These are phyloP conservation scores for Propithecus perrieri DNA, from an alignment of 2,797 vertebrate genomes.

Conservation along the genomic window DNA sequence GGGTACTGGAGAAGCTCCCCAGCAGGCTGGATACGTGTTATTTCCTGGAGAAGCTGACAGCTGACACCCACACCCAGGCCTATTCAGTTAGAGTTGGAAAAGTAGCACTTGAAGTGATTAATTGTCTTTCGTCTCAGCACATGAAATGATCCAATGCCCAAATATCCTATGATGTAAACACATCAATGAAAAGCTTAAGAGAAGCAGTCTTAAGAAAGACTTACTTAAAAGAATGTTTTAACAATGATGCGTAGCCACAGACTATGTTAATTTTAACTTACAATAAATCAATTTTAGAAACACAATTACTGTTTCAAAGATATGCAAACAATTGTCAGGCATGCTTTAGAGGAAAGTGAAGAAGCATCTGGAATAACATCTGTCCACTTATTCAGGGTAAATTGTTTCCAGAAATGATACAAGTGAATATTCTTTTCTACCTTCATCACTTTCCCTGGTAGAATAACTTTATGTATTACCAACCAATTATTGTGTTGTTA, in stretches of 20 bases:
- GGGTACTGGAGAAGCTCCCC: constrained; percentile 71
- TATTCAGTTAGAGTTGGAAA: constrained; percentile 60
- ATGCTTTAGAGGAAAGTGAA: constrained; percentile 55
- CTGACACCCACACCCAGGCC: constrained; percentile 59
- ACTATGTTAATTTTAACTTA: constrained; percentile 75
- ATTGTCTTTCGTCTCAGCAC: constrained; percentile 64
- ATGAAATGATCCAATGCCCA: constrained; percentile 68
- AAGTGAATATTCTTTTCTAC: constrained; percentile 47
- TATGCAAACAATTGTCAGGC: constrained; percentile 70
- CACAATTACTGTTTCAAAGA: constrained; percentile 79
- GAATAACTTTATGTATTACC: neutral
- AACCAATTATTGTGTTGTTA: neutral
- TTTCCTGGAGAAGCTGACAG: constrained; percentile 48
- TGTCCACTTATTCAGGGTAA: constrained; percentile 38
- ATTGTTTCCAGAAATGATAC: constrained; percentile 57
- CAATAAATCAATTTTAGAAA: constrained; percentile 81
- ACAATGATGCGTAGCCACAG: constrained; percentile 64
- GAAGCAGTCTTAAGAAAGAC: constrained; percentile 48
- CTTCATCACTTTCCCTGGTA: constrained; percentile 17
- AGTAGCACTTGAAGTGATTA: constrained; percentile 61
- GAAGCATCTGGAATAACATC: constrained; percentile 55
- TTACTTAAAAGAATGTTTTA: constrained; percentile 66
- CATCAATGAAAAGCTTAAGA: constrained; percentile 40
- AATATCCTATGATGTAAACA: constrained; percentile 77
- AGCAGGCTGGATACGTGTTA: constrained; percentile 56